Percentiles rank a stretch among this genome's conserved stretches.
phyloP scores from a whole-genome alignment of 2,113 vertebrate genomes.

The Butastur rufipennis region DNA sequence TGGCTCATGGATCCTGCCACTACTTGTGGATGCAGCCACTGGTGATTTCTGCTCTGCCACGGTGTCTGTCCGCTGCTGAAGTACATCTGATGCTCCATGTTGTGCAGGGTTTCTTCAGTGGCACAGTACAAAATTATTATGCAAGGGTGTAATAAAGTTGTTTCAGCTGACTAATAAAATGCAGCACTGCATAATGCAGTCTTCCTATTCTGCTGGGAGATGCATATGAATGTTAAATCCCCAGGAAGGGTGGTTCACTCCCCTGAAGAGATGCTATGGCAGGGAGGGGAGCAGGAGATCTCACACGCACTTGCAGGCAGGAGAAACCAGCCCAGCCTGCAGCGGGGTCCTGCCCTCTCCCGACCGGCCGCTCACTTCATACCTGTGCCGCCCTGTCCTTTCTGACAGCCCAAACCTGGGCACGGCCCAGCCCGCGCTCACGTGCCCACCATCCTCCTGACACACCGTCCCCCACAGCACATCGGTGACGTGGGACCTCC shows the following conservation, averaged over 20 bases:
- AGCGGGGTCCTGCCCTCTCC: not conserved
- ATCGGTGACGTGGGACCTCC: not conserved
- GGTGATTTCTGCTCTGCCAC: not conserved
- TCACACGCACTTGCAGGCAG: not conserved
- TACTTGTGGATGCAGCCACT: not conserved
- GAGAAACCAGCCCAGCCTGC: not conserved
- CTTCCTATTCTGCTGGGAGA: not conserved
- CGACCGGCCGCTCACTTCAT: accelerated
- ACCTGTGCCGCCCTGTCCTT: not conserved
- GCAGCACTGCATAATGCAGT: not conserved
- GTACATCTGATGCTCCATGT: accelerated
- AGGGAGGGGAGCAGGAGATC: not conserved
- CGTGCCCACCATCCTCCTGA: not conserved
- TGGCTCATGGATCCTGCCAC: not conserved
- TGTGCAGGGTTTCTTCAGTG: not conserved
- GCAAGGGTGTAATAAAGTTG: not conserved
- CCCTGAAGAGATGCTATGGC: not conserved
- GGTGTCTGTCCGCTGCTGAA: not conserved
- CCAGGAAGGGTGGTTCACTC: not conserved
- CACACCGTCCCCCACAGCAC: not conserved
- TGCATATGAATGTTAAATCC: not conserved
- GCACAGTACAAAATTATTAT: not conserved
- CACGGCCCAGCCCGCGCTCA: not conserved
- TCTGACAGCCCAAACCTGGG: not conserved
- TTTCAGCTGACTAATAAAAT: not conserved